Evolutionary conservation across 2,888 invertebrate genomes (phyloP).

Genomic region (Cephus runcator): DNA sequence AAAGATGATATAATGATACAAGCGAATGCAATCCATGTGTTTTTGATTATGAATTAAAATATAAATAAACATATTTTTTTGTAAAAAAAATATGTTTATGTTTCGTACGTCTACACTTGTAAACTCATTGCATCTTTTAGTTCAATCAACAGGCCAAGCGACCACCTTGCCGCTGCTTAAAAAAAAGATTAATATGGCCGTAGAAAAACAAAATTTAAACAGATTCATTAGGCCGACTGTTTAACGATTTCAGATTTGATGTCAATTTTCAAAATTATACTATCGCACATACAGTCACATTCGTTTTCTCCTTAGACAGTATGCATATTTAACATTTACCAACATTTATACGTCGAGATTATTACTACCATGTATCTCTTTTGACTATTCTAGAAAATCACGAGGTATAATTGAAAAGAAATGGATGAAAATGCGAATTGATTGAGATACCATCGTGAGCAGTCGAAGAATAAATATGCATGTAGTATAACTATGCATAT

Average conservation of each 20-base stretch:
- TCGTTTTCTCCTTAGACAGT: neutral
- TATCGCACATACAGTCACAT: neutral
- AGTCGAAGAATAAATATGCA: neutral
- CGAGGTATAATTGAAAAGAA: neutral
- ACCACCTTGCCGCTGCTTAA: no score
- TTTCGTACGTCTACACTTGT: neutral
- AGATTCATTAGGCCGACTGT: conserved; percentile 33
- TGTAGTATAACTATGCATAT: neutral
- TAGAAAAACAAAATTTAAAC: conserved; percentile 29
- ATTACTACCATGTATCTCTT: neutral
- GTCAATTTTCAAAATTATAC: neutral
- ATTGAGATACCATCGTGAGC: neutral
- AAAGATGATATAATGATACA: no score
- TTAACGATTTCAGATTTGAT: conserved; percentile 10
- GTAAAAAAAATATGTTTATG: neutral
- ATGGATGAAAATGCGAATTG: neutral
- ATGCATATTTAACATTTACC: neutral
- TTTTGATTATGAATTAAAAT: neutral
- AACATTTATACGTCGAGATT: neutral
- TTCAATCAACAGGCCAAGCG: neutral
- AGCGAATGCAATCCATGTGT: neutral
- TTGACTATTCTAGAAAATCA: neutral
- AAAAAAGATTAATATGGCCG: conserved; percentile 23
- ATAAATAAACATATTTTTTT: neutral
- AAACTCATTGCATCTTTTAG: neutral